A percentile compares a stretch with the other conserved stretches of the same genome.
Evolutionary conservation across 2,797 vertebrate genomes (phyloP).

Genomic region (Notolepis coatsorum): DNA sequence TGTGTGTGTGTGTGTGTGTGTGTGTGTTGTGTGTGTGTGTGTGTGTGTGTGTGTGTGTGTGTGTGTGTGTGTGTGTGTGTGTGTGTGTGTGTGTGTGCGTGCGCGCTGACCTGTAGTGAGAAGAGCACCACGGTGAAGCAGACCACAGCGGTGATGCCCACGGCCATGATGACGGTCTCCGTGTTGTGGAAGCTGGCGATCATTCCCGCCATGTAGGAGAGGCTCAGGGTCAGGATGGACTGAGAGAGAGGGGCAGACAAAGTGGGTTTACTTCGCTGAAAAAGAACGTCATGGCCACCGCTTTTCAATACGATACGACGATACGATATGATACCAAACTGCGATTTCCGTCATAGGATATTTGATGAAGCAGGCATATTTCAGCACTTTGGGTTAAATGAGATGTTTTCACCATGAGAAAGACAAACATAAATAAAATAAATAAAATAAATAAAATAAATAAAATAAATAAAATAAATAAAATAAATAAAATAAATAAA

Average conservation of each 20-base stretch:
- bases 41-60: background rate
- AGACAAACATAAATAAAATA: too few relatives aligned
- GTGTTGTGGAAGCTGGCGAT: slow-evolving; percentile 86
- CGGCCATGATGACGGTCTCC: slow-evolving; percentile 84
- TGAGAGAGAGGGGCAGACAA: slow-evolving; percentile 65
- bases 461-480: too few relatives aligned
- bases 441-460: too few relatives aligned
- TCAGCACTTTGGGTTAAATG: too few relatives aligned
- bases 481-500: too few relatives aligned
- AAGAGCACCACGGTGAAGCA: slow-evolving; percentile 95
- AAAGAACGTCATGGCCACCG: background rate
- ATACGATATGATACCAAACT: too few relatives aligned
- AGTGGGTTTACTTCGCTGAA: slow-evolving; percentile 62
- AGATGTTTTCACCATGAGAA: too few relatives aligned
- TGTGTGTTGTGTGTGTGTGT: too few relatives aligned
- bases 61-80: background rate
- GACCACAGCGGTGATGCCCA: slow-evolving; percentile 85
- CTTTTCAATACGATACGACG: too few relatives aligned
- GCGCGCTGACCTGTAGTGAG: slow-evolving; percentile 89
- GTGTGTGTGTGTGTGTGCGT: background rate
- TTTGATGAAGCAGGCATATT: too few relatives aligned
- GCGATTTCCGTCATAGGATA: too few relatives aligned
- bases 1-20: too few relatives aligned
- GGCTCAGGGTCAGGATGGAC: slow-evolving; percentile 85
- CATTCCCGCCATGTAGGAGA: slow-evolving; percentile 91